Conservation (phyloP, 2,113 vertebrate species). For the Otocyon megalotis region DNA sequence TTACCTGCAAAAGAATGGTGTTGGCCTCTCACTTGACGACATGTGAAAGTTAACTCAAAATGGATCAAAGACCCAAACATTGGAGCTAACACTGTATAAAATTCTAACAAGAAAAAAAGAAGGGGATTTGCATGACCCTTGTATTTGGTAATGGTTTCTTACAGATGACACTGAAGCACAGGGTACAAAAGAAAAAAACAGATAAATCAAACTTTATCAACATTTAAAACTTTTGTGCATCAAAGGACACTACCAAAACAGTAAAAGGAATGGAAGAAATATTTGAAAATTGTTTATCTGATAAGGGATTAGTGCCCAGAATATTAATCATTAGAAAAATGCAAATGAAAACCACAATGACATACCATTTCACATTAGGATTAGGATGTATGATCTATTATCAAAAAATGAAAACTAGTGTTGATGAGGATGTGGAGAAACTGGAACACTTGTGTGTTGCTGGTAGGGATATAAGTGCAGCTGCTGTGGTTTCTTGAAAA, state of each 20-base stretch:
- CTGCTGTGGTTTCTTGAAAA: not conserved
- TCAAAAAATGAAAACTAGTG: not conserved
- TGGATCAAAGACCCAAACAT: not conserved
- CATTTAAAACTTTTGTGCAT: not conserved
- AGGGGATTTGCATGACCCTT: not conserved
- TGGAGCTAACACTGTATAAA: not conserved
- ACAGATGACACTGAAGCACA: not conserved
- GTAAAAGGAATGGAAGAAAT: not conserved
- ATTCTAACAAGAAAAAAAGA: not conserved
- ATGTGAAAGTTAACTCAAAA: not conserved
- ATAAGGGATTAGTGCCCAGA: not conserved
- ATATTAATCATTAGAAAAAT: not conserved
- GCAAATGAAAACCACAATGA: not conserved
- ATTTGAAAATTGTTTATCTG: not conserved
- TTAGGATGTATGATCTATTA: not conserved
- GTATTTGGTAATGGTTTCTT: not conserved
- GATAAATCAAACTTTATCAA: not conserved
- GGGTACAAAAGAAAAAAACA: not conserved
- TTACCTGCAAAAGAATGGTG: not conserved
- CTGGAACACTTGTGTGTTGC: not conserved
- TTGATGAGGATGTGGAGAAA: not conserved
- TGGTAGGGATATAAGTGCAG: not conserved
- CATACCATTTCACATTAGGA: not conserved
- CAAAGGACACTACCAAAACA: not conserved
- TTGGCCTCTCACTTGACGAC: not conserved